Conservation (phyloP, 2,888 invertebrate genomes). For the Noctua fimbriata region DNA sequence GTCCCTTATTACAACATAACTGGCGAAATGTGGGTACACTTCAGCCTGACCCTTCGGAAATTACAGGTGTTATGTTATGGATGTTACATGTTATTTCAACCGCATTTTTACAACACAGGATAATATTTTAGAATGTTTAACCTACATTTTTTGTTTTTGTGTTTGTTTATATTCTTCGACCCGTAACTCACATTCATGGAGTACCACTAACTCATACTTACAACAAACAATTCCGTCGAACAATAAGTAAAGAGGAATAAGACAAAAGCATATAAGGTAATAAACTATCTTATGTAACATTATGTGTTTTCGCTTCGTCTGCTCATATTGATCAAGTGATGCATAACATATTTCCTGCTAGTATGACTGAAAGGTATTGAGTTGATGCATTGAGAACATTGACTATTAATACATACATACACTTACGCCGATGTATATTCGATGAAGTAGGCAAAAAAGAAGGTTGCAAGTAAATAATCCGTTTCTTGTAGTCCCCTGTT, state of each 20-base stretch:
- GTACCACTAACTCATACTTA: slow-evolving; percentile 22
- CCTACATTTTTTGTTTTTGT: background rate
- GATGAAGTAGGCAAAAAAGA: background rate
- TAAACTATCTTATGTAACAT: slow-evolving; percentile 37
- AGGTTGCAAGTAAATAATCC: background rate
- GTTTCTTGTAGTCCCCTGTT: no score
- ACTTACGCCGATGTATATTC: background rate
- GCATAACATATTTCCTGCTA: slow-evolving; percentile 26
- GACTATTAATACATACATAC: slow-evolving; percentile 1
- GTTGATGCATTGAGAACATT: background rate
- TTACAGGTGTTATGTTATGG: no score
- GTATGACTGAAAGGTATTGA: slow-evolving; percentile 21
- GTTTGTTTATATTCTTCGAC: background rate
- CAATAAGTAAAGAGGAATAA: slow-evolving; percentile 13
- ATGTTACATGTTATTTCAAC: no score
- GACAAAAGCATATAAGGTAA: slow-evolving; percentile 26
- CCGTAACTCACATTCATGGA: background rate
- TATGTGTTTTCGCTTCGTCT: slow-evolving; percentile 38
- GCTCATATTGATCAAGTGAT: slow-evolving; percentile 51
- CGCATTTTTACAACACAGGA: no score
- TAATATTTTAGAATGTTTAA: no score
- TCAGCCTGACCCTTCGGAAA: no score
- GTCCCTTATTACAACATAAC: no score
- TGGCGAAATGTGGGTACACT: no score
- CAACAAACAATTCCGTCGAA: slow-evolving; percentile 22